These are phyloP conservation scores for Caenorhabditis tropicalis DNA, from an alignment of 1,140 invertebrate genomes.

Conservation along the genomic window DNA sequence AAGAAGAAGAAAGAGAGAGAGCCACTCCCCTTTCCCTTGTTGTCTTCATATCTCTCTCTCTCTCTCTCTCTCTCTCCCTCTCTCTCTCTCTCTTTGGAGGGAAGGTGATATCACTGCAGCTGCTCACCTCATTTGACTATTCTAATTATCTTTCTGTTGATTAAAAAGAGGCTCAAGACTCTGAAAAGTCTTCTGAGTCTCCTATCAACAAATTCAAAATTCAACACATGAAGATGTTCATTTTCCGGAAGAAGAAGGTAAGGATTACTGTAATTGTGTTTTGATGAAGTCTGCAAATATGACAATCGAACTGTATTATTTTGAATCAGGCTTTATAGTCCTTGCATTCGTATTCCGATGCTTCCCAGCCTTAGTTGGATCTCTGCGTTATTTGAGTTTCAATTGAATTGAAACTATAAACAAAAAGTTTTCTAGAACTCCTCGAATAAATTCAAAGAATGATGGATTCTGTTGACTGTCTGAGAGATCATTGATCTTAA, in stretches of 20 bases:
- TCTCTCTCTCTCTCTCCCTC: background rate
- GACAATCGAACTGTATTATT: background rate
- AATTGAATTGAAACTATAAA: too few species aligned
- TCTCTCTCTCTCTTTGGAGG: background rate
- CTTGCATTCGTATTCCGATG: too few species aligned
- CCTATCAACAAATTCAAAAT: conserved; percentile 3
- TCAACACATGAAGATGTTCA: conserved; percentile 40
- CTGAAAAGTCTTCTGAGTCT: background rate
- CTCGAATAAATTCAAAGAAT: too few species aligned
- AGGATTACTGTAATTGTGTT: background rate
- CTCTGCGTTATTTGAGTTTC: too few species aligned
- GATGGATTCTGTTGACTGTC: too few species aligned
- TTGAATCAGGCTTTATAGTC: too few species aligned
- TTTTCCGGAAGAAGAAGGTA: conserved; percentile 34
- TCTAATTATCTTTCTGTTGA: conserved; percentile 17
- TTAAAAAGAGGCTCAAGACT: background rate
- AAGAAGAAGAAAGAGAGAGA: background rate
- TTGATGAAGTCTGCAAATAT: background rate
- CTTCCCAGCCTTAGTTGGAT: too few species aligned
- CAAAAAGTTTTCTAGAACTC: too few species aligned
- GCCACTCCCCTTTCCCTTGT: background rate
- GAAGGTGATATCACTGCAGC: conserved; percentile 35
- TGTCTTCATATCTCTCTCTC: background rate
- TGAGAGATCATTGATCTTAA: too few species aligned
- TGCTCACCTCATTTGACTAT: background rate